These are phyloP conservation scores for Acanthopleura granulata DNA, from an alignment of 2,888 invertebrate species.

Conservation along the genomic window DNA sequence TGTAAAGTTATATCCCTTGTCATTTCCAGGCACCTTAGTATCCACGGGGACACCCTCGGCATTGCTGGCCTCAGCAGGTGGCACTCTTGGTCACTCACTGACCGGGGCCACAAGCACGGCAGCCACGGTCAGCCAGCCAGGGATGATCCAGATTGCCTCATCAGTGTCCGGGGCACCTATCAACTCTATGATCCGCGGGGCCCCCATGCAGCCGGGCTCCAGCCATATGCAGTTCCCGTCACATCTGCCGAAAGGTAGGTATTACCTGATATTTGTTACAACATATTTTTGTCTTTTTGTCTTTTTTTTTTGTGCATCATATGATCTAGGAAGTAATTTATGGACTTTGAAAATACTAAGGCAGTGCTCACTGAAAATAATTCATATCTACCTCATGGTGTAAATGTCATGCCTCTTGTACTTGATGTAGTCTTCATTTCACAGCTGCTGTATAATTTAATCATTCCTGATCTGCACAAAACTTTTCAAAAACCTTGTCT, in stretches of 20 bases:
- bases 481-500: too few species aligned
- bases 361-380: too few species aligned
- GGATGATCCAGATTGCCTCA: background rate
- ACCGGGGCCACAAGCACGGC: background rate
- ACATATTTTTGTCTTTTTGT: too few species aligned
- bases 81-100: background rate
- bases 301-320: too few species aligned
- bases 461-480: too few species aligned
- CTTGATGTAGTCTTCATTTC: too few species aligned
- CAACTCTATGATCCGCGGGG: background rate
- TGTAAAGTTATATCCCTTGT: background rate
- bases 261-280: background rate
- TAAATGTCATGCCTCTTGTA: too few species aligned
- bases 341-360: too few species aligned
- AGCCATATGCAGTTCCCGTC: slow-evolving; percentile 7
- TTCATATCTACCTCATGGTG: too few species aligned
- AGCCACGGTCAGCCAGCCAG: background rate
- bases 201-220: background rate
- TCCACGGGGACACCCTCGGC: background rate
- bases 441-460: too few species aligned
- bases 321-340: too few species aligned
- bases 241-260: background rate
- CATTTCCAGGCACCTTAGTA: background rate
- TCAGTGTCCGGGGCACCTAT: background rate
- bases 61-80: background rate